Evolutionary conservation across 1,140 invertebrate species (phyloP).

Genomic region (Portunus trituberculatus): DNA sequence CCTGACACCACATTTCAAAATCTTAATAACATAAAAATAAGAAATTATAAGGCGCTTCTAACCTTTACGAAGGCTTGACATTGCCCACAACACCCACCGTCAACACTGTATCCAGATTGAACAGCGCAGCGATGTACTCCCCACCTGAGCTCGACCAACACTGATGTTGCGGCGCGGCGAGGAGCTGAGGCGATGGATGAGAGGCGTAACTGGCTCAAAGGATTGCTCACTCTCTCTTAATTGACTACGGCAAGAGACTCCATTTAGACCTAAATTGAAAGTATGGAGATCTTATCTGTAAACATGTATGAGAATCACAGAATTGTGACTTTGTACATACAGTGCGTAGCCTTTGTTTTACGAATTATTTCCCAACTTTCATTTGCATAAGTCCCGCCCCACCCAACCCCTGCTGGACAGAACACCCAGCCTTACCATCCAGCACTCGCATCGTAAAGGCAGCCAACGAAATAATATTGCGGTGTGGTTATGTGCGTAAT

Average conservation of each 20-base stretch:
- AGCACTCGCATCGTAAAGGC: neutral
- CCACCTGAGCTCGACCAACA: neutral
- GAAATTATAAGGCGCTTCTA: neutral
- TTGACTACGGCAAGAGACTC: neutral
- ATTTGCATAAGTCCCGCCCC: neutral
- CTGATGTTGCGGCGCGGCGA: neutral
- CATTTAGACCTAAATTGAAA: neutral
- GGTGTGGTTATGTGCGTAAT: neutral
- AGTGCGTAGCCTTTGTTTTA: neutral
- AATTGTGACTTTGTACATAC: neutral
- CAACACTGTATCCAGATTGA: neutral
- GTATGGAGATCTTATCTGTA: neutral
- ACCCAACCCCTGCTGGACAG: neutral
- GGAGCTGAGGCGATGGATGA: neutral
- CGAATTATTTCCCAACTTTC: neutral
- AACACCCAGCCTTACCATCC: neutral
- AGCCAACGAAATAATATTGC: neutral
- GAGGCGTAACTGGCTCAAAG: neutral
- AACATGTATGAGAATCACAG: neutral
- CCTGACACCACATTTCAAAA: neutral
- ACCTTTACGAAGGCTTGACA: neutral
- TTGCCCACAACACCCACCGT: slow-evolving; percentile 7
- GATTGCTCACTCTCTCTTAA: neutral
- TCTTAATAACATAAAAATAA: neutral
- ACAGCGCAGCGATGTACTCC: neutral